phyloP scores from a whole-genome alignment of 2,113 vertebrate genomes.

The Calyptommatus sinebrachiatus region DNA sequence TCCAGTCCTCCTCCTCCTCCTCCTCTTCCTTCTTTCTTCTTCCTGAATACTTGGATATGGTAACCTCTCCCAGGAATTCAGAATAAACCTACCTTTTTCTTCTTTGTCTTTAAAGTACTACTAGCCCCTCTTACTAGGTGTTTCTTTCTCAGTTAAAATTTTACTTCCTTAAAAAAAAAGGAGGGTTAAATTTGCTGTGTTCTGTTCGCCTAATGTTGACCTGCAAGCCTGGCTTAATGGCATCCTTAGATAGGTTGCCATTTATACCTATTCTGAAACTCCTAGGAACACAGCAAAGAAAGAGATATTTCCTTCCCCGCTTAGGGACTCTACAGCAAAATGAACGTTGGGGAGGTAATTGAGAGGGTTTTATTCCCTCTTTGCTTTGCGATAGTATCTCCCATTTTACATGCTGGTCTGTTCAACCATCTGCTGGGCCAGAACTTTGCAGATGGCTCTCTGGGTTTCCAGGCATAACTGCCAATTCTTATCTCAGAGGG shows the following conservation, averaged over 20 bases:
- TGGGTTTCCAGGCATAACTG: conserved; percentile 30
- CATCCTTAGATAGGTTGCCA: neutral
- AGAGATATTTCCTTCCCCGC: neutral
- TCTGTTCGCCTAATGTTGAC: too few species aligned
- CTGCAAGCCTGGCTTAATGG: too few species aligned
- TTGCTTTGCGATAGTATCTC: neutral
- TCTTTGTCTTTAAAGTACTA: too few species aligned
- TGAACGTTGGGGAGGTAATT: neutral
- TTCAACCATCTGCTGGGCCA: conserved; percentile 13
- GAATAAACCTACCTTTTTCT: too few species aligned
- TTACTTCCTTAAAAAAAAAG: too few species aligned
- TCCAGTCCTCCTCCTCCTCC: too few species aligned
- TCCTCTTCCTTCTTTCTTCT: too few species aligned
- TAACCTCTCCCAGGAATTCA: too few species aligned
- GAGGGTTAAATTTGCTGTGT: too few species aligned
- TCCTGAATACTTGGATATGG: too few species aligned
- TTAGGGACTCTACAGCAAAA: neutral
- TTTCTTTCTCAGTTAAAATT: too few species aligned
- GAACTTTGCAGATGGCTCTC: neutral
- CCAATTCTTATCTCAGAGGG: neutral
- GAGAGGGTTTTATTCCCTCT: neutral
- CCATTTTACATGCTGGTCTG: conserved; percentile 1
- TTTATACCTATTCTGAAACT: neutral
- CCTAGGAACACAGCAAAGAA: neutral
- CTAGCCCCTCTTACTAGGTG: too few species aligned